Conservation (phyloP, 2,113 vertebrate species). For the Mus pahari region DNA sequence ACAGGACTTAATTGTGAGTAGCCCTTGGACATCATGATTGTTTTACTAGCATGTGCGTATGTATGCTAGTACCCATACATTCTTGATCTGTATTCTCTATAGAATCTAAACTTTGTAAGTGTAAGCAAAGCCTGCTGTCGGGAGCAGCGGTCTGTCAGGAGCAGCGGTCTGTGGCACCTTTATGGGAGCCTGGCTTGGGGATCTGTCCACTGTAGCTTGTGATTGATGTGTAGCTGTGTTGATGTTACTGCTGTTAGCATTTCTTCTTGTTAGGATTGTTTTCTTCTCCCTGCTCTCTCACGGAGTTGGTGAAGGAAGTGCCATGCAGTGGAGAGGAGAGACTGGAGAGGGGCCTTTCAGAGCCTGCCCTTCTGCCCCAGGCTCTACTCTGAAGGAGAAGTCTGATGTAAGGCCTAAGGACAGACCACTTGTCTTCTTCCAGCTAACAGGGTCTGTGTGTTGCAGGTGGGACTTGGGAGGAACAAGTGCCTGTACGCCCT, state of each 20-base stretch:
- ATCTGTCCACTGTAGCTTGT: neutral
- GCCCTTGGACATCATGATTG: neutral
- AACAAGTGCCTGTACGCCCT: constrained; percentile 94
- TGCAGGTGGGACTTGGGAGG: constrained; percentile 94
- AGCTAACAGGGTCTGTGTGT: constrained; percentile 57
- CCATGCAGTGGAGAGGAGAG: constrained; percentile 11
- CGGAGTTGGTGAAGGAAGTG: neutral
- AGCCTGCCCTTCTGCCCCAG: neutral
- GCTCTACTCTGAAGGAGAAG: neutral
- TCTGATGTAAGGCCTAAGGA: neutral
- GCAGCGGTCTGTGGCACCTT: neutral
- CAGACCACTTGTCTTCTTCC: neutral
- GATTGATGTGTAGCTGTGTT: neutral
- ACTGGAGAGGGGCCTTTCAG: neutral
- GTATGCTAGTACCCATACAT: neutral
- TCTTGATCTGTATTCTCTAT: neutral
- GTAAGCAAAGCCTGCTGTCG: neutral
- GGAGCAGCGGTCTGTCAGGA: no score
- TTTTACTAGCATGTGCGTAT: no score
- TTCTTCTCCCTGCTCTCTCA: neutral
- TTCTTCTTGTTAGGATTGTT: neutral
- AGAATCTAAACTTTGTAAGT: neutral
- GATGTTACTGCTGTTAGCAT: neutral
- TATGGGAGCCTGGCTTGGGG: neutral
- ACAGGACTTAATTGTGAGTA: neutral